phyloP scores from a whole-genome alignment of 2,888 invertebrate genomes.

The Ethmia dodecea region DNA sequence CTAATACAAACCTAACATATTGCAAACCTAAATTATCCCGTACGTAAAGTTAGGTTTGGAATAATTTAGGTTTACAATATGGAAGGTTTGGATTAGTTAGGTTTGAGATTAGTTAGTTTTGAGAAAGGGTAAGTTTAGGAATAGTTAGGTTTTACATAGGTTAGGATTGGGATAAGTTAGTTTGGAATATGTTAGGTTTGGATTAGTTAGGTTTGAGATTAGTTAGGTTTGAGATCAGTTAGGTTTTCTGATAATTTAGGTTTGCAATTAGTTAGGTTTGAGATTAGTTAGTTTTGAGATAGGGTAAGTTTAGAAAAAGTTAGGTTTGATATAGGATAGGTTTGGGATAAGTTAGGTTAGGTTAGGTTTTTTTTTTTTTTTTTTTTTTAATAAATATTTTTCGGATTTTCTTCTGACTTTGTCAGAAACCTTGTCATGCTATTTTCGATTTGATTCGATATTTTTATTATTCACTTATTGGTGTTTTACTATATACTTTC shows the following conservation, averaged over 20 bases:
- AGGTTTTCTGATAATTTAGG: background rate
- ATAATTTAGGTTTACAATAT: background rate
- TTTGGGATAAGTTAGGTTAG: slow-evolving; percentile 10
- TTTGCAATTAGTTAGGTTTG: background rate
- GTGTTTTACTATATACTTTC: background rate
- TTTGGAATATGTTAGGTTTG: background rate
- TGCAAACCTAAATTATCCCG: background rate
- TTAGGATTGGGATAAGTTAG: slow-evolving; percentile 7
- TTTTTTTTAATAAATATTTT: background rate
- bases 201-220: slow-evolving; percentile 10
- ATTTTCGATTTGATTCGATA: slow-evolving; percentile 3
- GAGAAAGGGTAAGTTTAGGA: too few species aligned
- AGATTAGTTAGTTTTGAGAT: background rate
- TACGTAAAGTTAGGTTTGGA: slow-evolving; percentile 2
- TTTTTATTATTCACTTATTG: background rate
- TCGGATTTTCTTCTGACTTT: background rate
- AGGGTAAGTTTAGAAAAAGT: background rate
- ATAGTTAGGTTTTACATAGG: slow-evolving; percentile 8
- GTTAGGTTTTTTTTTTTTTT: background rate
- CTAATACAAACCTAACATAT: background rate
- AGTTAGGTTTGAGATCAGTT: background rate
- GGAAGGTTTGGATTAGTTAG: slow-evolving; percentile 9
- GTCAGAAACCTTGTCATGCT: slow-evolving; percentile 1
- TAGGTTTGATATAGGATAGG: slow-evolving; percentile 14
- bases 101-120: too few species aligned